Evolutionary conservation across 1,140 invertebrate species (phyloP), one percentile per base, ranked within the genome.

Genomic region (Hypothenemus hampei): DNA sequence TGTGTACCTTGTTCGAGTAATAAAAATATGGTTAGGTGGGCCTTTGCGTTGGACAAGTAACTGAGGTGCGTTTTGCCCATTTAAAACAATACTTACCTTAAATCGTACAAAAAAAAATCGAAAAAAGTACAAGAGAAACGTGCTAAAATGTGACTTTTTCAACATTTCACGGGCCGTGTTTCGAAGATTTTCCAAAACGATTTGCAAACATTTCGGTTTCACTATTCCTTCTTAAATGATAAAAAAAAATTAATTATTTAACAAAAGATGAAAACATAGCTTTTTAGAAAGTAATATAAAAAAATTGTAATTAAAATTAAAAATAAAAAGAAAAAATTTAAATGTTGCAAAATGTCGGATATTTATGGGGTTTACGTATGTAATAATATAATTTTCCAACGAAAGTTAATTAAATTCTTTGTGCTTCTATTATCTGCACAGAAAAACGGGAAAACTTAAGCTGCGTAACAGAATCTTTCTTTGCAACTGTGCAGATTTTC

Each of bases 1-100:
- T 48, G 43, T 51, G 62, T 61, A 64, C 62, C 62, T 64, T 60
- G 62, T 64, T 61, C 58, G 62, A 58, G 50, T 29, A 52, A 48
- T 33, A 58, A 45, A 31, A 54, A 47, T 51, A 58, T 24, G 5
- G 24, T 35, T 20, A 26, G 35, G 13, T 33, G 33, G 47, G 50
- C 52, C 22, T n/a, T 29, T 37, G 24, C 20, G 8, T n/a, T n/a
- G n/a, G n/a, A n/a, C n/a, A n/a, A n/a, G n/a, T n/a, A n/a, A n/a
- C n/a, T n/a, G n/a, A n/a, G n/a, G n/a, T n/a, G n/a, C n/a, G n/a
- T n/a, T n/a, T n/a, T n/a, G n/a, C n/a, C n/a, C n/a, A n/a, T n/a
- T n/a, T n/a, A n/a, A n/a, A n/a, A n/a, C n/a, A n/a, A n/a, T n/a
- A n/a, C n/a, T n/a, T n/a, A n/a, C n/a, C 44, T 61, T 47, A 51